Conservation (phyloP, 2,113 vertebrate species). For the Aldabrachelys gigantea region DNA sequence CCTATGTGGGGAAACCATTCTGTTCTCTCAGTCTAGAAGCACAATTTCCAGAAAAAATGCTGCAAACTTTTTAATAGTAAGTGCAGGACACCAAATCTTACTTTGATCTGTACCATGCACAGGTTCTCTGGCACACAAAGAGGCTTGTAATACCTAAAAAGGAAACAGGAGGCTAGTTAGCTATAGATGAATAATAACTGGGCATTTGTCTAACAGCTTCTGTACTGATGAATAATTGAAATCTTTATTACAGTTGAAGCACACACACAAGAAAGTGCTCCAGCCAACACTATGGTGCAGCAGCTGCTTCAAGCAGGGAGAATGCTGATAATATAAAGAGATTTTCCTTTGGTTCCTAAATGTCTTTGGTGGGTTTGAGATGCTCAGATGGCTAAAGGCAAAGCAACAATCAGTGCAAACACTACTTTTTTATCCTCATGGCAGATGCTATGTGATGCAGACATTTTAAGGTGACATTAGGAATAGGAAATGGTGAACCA, state of each 20-base stretch:
- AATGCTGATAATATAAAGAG: neutral
- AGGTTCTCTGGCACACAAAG: neutral
- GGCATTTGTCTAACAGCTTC: constrained; percentile 51
- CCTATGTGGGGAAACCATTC: neutral
- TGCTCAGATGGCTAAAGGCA: neutral
- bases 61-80: neutral
- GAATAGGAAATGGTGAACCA: neutral
- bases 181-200: constrained; percentile 35
- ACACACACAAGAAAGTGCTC: neutral
- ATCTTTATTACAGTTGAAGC: constrained; percentile 11
- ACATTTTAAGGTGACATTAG: neutral
- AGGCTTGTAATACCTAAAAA: neutral
- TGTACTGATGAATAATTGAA: constrained; percentile 53
- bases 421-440: neutral
- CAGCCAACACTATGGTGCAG: neutral
- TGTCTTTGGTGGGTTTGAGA: neutral
- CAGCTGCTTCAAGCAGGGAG: neutral
- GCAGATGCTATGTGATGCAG: neutral
- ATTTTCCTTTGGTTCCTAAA: neutral
- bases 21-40: neutral
- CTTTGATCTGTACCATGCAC: neutral
- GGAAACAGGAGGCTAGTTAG: constrained; percentile 33
- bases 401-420: neutral
- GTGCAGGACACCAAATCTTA: neutral
- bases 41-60: neutral